Evolutionary conservation across 1,140 invertebrate species (phyloP), one percentile per base, ranked within the genome.

Genomic region (Ephestia elutella): DNA sequence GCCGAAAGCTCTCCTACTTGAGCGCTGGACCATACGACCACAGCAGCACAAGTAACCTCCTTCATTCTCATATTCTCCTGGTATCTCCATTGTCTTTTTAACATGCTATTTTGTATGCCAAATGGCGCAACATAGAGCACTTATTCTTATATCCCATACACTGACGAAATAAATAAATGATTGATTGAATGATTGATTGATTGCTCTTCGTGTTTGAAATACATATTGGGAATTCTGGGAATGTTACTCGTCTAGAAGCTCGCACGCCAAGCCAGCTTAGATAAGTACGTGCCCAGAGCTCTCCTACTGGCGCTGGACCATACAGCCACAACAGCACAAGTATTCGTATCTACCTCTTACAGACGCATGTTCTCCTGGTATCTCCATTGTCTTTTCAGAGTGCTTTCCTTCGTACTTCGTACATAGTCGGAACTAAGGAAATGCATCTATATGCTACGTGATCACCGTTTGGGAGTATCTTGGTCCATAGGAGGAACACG

Each of bases 1-100:
- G 59, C 73, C 72, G 35, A 54, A 75, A 38, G 71, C 74, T 0
- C 57, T 89, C 21, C 78, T 89, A 21, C 73, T 89, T 5, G 87
- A 89, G 62, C 54, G 86, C 10, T 89, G 88, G 88, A 89, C 86
- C 28, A 82, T 89, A 75, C 73, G 80, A 15, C 75, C 83, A n/a
- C 64, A 80, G 49, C 56, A 70, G 28, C 82, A 78, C 66, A 89
- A 81, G 86, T 87, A 49, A 15, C 9, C n/a, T 21, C 17, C 48
- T 20, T 30, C 19, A 35, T n/a, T 9, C 18, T 44, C 10, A 44
- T 44, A 10, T 15, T 44, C 13, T 44, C 38, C 38, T 44, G 38
- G 38, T 44, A 44, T 15, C 15, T 44, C 1, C 2, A 15, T 2
- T 15, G 0, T n/a, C n/a, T 44, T 44, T 44, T 10, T 7, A n/a